Base-by-base conservation (phyloP, 1,140 invertebrate species). In the Batillaria attramentaria region DNA sequence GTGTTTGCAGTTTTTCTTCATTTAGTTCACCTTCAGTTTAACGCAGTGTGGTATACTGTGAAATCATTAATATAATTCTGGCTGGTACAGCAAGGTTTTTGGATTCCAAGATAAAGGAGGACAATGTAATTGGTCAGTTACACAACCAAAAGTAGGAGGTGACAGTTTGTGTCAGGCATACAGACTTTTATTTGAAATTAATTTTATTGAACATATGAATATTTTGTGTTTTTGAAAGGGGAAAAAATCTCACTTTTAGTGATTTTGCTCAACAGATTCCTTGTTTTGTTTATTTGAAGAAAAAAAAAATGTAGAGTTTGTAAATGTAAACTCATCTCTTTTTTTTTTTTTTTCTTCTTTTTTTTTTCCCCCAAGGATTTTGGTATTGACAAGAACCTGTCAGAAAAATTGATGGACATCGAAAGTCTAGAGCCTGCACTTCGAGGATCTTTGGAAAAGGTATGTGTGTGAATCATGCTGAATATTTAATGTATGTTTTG, bases 371-470 rank as follows among this genome's bases (percentile, higher is more conserved):
- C 79, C 68, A 75, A 90, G 89, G 88, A 90, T 81, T 90, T 90
- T 86, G 88, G 88, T 50, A 87, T 90, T 66, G 88, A 89, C 68
- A 90, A 88, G 78, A 89, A 88, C 66, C 77, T 89, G 75, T 89
- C 87, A 31, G 89, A 90, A 65, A 87, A 87, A 78, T 84, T 89
- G n/a, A 85, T 87, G 84, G 86, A 87, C 24, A 85, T 89, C 78
- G 87, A 89, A 37, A 86, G 83, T 65, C 72, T 87, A 50, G 86
- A 87, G 60, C 85, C 86, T 39, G 85, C 77, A 16, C 43, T 88
- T 2, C 77, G 87, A 68, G 86, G 84, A n/a, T 88, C 87, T 2
- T 39, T 88, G 69, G 88, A 88, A 72, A 89, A 89, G 81, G 86
- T 87, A n/a, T n/a, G 54, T 54, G 69, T 79, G 24, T 70, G 43